phyloP scores from a whole-genome alignment of 2,888 invertebrate genomes.

The Eupelmus urozonus region DNA sequence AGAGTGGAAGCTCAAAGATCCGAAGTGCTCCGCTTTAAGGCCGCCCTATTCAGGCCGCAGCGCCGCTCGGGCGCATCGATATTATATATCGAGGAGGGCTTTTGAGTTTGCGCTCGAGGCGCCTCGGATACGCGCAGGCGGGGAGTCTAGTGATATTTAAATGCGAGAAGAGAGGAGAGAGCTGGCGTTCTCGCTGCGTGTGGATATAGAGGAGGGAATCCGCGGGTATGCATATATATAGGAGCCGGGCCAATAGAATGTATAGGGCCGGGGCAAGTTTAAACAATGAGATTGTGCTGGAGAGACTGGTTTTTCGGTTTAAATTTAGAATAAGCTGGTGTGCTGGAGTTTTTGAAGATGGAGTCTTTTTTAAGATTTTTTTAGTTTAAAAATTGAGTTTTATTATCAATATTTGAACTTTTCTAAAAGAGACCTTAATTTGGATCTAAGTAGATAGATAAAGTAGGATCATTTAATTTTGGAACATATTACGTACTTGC shows the following conservation, averaged over 20 bases:
- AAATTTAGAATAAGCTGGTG: background rate
- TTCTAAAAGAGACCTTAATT: too few relatives aligned
- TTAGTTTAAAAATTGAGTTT: too few relatives aligned
- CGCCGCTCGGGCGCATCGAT: conserved; percentile 47
- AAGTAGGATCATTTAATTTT: too few relatives aligned
- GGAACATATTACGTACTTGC: too few relatives aligned
- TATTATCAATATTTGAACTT: too few relatives aligned
- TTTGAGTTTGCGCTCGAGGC: conserved; percentile 47
- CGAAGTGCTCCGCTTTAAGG: conserved; percentile 54
- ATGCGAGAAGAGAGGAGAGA: conserved; percentile 35
- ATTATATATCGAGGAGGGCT: conserved; percentile 53
- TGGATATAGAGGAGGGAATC: background rate
- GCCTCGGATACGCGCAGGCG: background rate
- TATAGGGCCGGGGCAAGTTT: background rate
- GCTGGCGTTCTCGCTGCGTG: background rate
- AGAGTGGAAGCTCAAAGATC: conserved; percentile 40
- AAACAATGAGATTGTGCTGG: background rate
- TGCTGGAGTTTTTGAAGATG: too few relatives aligned
- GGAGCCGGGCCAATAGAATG: too few relatives aligned
- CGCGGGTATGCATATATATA: background rate
- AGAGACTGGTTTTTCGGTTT: background rate
- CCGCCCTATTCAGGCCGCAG: conserved; percentile 30
- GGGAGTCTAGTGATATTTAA: conserved; percentile 49
- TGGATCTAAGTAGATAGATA: too few relatives aligned
- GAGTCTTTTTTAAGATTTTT: too few relatives aligned